Evolutionary conservation across 2,797 vertebrate genomes (phyloP), one percentile per base, ranked within the genome.

Genomic region (Danio kyathit): DNA sequence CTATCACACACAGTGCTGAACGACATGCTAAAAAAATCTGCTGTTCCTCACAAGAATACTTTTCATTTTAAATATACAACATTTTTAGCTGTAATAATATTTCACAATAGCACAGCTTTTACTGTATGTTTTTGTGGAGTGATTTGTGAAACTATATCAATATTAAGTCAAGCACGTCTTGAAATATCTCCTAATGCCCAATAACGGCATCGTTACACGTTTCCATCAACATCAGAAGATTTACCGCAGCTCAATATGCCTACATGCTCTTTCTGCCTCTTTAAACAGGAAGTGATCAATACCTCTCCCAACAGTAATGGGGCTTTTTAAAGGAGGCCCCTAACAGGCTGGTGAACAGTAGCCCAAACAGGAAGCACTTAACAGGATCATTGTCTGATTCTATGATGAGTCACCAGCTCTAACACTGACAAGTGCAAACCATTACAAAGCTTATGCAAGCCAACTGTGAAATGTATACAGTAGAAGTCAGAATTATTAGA

Each of bases 311-410:
- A 14, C 41, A 65, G 41, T 82, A 64, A 74, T 80, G 73, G 74
- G 54, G 40, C 73, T 82, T 65, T 51, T 64, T 56, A 74, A 83
- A 76, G 69, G 69, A 77, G 8, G 41, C 6, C 67, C 61, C 70
- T 70, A 73, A 29, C 38, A 21, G 77, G 44, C 48, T 76, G 44
- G 81, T 17, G 60, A 79, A 75, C 65, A 7, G 43, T 56, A 56
- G 46, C 72, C 61, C 71, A 73, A 75, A 56, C 76, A 84, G 85
- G 81, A 85, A 85, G 77, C 63, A 43, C 49, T 85, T 73, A 21
- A 59, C 63, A 44, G 41, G 78, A 52, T 79, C 59, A 41, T 16
- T 67, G 74, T 78, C 17, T 69, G 71, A 75, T 59, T 54, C 59
- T 65, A 56, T 70, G 14, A 86, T 57, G 64, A 72, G 48, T 81